Base-by-base conservation (phyloP, 2,113 vertebrate genomes). In the Oceanodroma tethys region DNA sequence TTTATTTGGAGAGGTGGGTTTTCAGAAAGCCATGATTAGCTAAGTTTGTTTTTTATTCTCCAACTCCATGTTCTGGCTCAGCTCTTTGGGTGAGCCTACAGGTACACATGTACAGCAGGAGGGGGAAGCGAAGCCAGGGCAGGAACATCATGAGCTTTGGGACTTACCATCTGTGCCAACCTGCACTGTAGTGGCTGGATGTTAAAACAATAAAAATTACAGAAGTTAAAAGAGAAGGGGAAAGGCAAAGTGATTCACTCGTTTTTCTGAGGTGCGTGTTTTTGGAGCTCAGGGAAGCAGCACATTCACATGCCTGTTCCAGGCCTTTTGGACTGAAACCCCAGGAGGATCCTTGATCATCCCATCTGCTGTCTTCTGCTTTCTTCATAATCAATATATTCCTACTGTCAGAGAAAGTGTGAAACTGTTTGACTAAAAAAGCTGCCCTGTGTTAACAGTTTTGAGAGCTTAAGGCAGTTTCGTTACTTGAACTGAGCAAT, bases 401-500 rank as follows among this genome's bases (percentile, higher is more conserved):
- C 58, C 8, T 74, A 8, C 22, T 60, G 14, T 56, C 50, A 83
- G 73, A 62, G n/a, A 56, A 93, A 43, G 19, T 22, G 25, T 34
- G 72, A 82, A 90, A 85, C 14, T n/a, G 34, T 56, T 90, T 80
- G 78, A 80, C 40, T 58, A 42, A 96, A 94, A 91, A 48, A 93
- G 15, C 21, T 95, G n/a, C 36, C 38, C 58, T 67, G 23, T 29
- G 26, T 82, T 82, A 92, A 50, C 32, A 78, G 15, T 16, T 34
- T 58, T 52, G 43, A 74, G 27, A 50, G 29, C 47, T 70, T 92
- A 72, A 96, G 36, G 71, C 60, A 93, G 47, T 71, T 96, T 93
- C 47, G 45, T 71, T 40, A 86, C 45, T 72, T 85, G 95, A 95
- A 92, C 52, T 74, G 76, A 97, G 83, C 42, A 92, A 73, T 76